Percentiles rank a stretch among this genome's conserved stretches.
Evolutionary conservation across 2,888 invertebrate species (phyloP).

Genomic region (Ditula angustiorana): DNA sequence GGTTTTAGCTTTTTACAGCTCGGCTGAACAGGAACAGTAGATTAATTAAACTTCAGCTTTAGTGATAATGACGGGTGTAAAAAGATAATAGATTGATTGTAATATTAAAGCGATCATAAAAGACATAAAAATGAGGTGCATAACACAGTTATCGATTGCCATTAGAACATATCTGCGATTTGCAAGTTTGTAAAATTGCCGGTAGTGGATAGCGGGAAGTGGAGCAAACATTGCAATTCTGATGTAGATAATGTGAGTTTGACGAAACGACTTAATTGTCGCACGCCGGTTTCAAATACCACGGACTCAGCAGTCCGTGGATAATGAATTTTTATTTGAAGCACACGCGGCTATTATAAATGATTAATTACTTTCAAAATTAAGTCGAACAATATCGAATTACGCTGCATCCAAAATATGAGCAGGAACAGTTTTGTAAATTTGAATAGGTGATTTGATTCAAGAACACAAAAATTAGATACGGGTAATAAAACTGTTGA

Average conservation of each 20-base stretch:
- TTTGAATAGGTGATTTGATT: conserved; percentile 47
- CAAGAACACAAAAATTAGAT: conserved; percentile 62
- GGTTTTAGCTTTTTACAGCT: conserved; percentile 32
- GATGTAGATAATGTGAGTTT: conserved; percentile 47
- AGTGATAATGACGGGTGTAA: neutral
- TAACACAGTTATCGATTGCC: conserved; percentile 16
- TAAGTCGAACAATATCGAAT: conserved; percentile 8
- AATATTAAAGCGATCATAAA: neutral
- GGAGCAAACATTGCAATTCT: conserved; percentile 52
- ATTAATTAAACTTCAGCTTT: neutral
- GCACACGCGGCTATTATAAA: conserved; percentile 22
- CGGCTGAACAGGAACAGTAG: neutral
- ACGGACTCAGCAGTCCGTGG: conserved; percentile 57
- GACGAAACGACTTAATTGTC: conserved; percentile 72
- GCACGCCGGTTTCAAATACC: conserved; percentile 66
- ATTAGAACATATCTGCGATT: conserved; percentile 33
- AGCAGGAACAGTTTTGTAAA: conserved; percentile 20
- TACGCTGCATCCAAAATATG: conserved; percentile 2
- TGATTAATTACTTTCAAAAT: conserved; percentile 25
- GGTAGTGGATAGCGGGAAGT: conserved; percentile 63
- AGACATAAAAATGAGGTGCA: neutral
- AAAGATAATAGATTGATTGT: neutral
- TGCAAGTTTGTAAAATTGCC: conserved; percentile 45
- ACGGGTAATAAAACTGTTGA: conserved; percentile 63
- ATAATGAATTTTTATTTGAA: conserved; percentile 62